These are phyloP conservation scores for Meda fulgida DNA, from an alignment of 2,797 vertebrate species.

Conservation along the genomic window DNA sequence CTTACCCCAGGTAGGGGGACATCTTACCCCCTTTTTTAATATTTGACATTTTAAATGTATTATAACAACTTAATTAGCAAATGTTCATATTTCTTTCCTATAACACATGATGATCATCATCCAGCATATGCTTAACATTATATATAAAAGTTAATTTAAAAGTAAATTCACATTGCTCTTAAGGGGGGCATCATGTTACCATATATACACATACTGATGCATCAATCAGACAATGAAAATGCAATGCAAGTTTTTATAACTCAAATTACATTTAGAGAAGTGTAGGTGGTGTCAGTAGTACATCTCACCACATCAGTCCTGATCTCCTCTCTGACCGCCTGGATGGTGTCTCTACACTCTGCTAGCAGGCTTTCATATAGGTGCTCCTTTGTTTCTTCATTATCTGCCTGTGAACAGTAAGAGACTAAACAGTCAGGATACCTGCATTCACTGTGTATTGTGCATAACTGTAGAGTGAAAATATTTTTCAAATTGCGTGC, in stretches of 20 bases:
- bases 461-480: not conserved
- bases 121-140: no score
- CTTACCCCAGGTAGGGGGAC: no score
- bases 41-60: no score
- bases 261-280: not conserved
- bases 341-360: slow-evolving; percentile 97
- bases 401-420: slow-evolving; percentile 80
- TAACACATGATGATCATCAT: no score
- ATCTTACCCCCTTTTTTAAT: no score
- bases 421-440: not conserved
- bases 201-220: no score
- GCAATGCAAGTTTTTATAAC: not conserved
- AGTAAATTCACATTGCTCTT: no score
- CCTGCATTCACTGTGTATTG: not conserved
- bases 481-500: not conserved
- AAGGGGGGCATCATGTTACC: no score
- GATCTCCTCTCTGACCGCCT: slow-evolving; percentile 93
- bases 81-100: no score
- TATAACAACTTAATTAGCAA: no score
- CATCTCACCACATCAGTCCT: slow-evolving; percentile 88
- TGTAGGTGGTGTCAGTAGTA: not conserved
- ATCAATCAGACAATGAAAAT: not conserved
- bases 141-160: not conserved
- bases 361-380: slow-evolving; percentile 94
- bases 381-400: slow-evolving; percentile 95